Evolutionary conservation across 1,140 invertebrate genomes (phyloP), one percentile per base, ranked within the genome.

Genomic region (Notospermus geniculatus): DNA sequence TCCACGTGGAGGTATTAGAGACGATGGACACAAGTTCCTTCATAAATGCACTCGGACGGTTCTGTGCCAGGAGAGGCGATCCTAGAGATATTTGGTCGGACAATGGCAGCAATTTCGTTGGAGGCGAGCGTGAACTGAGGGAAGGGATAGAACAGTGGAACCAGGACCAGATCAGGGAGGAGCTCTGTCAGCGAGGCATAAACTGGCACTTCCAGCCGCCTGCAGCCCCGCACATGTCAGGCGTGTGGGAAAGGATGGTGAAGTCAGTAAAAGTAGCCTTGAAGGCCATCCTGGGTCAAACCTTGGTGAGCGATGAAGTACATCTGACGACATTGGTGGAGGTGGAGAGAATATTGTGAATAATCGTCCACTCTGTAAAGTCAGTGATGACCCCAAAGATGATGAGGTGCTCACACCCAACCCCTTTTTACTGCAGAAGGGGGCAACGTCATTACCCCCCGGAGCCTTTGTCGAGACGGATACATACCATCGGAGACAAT

Each of bases 31-130:
- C 57, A 0, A 41, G 30, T 13, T 29, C 50, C 5, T 64, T 60
- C n/a, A 59, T 60, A 22, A 59, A 61, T 52, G 59, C 58, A 4
- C 32, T 61, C n/a, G 30, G 46, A 0, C 15, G 59, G 5, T 55
- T 55, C 28, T 59, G 60, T 1, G 28, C 27, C 15, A 32, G 55
- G 52, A 32, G 28, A 36, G 69, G 66, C 32, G 54, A 19, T 69
- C 54, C 25, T 4, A 36, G 15, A 15, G 32, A 36, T 15, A 36
- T 36, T 36, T 36, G 32, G 32, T 36, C 32, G 4, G 63, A 70
- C 58, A 19, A 58, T 46, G 68, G 68, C 13, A 68, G 65, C 4
- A 67, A 67, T 55, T 70, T 70, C 36, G 19, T 54, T 13, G 60
- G 55, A n/a, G 59, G 23, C 15, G 45, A 15, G n/a, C 15, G 25